phyloP scores from a whole-genome alignment of 2,888 invertebrate species.

The Volucella bombylans region DNA sequence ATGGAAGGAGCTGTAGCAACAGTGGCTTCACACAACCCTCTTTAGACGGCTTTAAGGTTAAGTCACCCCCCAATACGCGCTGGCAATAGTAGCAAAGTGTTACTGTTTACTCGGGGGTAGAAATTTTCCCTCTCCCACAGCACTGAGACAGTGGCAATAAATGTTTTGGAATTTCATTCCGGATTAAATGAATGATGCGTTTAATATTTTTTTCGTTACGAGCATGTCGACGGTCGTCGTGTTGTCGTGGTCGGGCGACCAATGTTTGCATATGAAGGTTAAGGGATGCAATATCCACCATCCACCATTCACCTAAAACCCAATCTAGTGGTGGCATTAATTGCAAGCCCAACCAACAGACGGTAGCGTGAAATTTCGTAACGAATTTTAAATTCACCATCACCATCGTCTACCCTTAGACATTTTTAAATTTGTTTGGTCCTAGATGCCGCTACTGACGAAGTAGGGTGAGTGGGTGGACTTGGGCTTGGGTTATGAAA shows the following conservation, averaged over 20 bases:
- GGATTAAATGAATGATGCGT: conserved; percentile 71
- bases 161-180: conserved; percentile 74
- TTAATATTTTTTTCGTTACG: conserved; percentile 59
- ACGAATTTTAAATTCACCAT: conserved; percentile 67
- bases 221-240: not conserved
- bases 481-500: conserved; percentile 25
- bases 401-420: conserved; percentile 35
- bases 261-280: conserved; percentile 56
- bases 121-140: no score
- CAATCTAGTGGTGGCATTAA: conserved; percentile 55
- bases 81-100: conserved; percentile 53
- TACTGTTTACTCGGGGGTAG: conserved; percentile 31
- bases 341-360: conserved; percentile 59
- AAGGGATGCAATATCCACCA: conserved; percentile 23
- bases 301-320: not conserved
- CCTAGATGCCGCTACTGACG: conserved; percentile 57
- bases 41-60: not conserved
- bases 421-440: conserved; percentile 66
- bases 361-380: conserved; percentile 73
- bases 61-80: conserved; percentile 20
- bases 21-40: conserved; percentile 15
- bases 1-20: no score
- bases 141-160: conserved; percentile 65
- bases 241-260: conserved; percentile 57
- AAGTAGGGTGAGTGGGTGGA: conserved; percentile 4